Conservation (phyloP, 2,888 invertebrate species). For the Torymus aiolomorphi region DNA sequence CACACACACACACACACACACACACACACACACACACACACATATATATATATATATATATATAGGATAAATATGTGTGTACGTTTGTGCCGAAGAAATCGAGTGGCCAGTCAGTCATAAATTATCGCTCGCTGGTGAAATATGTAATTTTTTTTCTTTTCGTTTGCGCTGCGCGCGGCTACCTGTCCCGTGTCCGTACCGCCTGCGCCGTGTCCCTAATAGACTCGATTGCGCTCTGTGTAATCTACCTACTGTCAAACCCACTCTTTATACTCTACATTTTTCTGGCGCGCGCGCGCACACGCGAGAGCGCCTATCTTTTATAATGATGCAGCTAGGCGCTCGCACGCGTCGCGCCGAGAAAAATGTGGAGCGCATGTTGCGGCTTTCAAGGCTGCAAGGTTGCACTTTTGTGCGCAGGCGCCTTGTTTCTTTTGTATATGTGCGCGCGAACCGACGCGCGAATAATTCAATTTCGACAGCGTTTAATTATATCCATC, state of each 20-base stretch:
- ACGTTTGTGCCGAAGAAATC: slow-evolving; percentile 11
- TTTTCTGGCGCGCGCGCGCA: slow-evolving; percentile 11
- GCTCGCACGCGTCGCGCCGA: not conserved
- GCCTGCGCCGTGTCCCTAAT: slow-evolving; percentile 34
- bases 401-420: not conserved
- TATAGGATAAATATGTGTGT: not conserved
- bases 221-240: slow-evolving; percentile 22
- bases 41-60: not conserved
- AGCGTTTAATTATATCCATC: slow-evolving; percentile 9
- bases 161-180: not conserved
- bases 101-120: slow-evolving; percentile 32
- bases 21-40: not conserved
- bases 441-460: too few species aligned
- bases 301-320: slow-evolving; percentile 2
- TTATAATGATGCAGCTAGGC: slow-evolving; percentile 3
- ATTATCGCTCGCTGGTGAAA: slow-evolving; percentile 36
- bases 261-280: slow-evolving; percentile 30
- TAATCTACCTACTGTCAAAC: slow-evolving; percentile 38
- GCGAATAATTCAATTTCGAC: slow-evolving; percentile 21
- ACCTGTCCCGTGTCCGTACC: not conserved
- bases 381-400: slow-evolving; percentile 12
- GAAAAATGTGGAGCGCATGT: slow-evolving; percentile 17
- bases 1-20: too few species aligned
- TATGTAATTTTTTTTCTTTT: slow-evolving; percentile 33
- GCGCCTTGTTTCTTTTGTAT: not conserved